Evolutionary conservation across 2,797 vertebrate genomes (phyloP).

Genomic region (Mus spretus): DNA sequence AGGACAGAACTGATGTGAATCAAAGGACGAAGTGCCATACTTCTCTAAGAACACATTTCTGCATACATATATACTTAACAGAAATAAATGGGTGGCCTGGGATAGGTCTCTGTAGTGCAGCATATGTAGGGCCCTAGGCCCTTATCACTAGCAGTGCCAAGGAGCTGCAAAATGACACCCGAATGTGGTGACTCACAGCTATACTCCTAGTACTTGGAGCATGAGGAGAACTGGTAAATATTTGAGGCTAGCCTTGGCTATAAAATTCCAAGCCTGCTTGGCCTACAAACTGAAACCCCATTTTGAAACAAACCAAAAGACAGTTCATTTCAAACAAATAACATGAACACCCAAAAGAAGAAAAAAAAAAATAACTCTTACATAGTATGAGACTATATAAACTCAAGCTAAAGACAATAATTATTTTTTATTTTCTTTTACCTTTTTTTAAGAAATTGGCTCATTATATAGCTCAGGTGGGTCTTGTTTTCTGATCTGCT

Average conservation of each 20-base stretch:
- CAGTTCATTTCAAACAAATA: neutral
- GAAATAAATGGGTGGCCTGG: neutral
- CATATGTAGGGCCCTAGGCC: too few species aligned
- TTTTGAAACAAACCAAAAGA: neutral
- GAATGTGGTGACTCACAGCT: neutral
- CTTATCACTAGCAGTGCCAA: neutral
- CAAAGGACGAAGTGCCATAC: too few species aligned
- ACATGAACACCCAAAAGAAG: neutral
- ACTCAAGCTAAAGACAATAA: neutral
- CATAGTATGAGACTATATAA: neutral
- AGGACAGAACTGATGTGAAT: neutral
- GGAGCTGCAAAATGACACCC: neutral
- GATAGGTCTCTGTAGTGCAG: neutral
- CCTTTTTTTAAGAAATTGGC: neutral
- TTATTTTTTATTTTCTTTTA: neutral
- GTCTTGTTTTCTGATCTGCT: neutral
- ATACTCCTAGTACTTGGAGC: too few species aligned
- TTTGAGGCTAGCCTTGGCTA: neutral
- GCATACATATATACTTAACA: neutral
- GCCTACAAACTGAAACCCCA: neutral
- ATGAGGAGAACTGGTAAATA: neutral
- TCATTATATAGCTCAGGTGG: neutral
- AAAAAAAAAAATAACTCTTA: neutral
- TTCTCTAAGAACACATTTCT: neutral
- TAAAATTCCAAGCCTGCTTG: neutral